Base-by-base conservation (phyloP, 2,113 vertebrate genomes). In the Thinocorus orbignyianus region DNA sequence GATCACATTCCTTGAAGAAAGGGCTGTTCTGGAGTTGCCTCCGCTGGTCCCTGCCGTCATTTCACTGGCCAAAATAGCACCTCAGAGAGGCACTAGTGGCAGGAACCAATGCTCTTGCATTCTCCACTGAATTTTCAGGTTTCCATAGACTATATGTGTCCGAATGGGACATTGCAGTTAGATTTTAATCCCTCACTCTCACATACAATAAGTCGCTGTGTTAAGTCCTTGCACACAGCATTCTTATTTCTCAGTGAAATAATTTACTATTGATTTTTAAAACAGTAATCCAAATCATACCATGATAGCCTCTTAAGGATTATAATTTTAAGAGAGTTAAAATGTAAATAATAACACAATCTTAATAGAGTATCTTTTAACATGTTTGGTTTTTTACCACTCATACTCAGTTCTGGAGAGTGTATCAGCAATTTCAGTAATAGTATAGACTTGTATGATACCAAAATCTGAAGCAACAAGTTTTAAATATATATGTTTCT, bases 321-420 rank as follows among this genome's bases (percentile, higher is more conserved):
- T 41, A 17, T 7, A 31, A 44, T 37, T 55, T 62, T 17, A 39
- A 44, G 37, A 42, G 2, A 44, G 12, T 44, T 72, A 14, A 42
- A 68, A 37, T 48, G 51, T 7, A 70, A 76, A 52, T 35, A 41
- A 24, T 14, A 33, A 22, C 17, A 49, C 17, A 42, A 20, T 6
- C 7, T 9, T 10, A 44, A 18, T 8, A 42, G 3, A 49, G 44
- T 33, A 16, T 6, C 25, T 42, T 68, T 30, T 1, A 66, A 16
- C 35, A 31, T 0, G 0, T 8, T 66, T 58, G 10, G 0, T n/a
- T 39, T 65, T 57, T 42, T 72, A 22, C 8, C 2, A 2, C 10
- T 48, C 8, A 2, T 11, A 23, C 24, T 73, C 64, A 23, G 3
- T 16, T 66, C 28, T 35, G n/a, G 13, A 57, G 7, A 52, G 3